These are phyloP conservation scores for Myiopsitta monachus DNA, from an alignment of 2,113 vertebrate species.

Conservation along the genomic window DNA sequence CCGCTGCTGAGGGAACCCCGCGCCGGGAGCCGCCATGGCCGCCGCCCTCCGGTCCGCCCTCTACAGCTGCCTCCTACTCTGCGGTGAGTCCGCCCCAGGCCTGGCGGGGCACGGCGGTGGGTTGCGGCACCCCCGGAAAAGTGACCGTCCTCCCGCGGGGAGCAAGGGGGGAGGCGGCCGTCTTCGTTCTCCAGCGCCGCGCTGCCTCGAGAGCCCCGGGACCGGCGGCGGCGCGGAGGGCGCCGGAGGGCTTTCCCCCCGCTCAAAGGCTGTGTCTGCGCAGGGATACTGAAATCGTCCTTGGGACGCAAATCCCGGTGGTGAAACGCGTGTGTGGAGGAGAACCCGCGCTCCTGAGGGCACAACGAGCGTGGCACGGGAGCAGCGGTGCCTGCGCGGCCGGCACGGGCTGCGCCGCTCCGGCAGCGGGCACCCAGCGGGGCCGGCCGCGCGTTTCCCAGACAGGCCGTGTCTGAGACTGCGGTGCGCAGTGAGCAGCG, in stretches of 20 bases:
- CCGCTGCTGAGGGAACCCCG: background rate
- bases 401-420: background rate
- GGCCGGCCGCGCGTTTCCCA: fast-evolving
- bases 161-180: too few species aligned
- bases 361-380: background rate
- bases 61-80: background rate
- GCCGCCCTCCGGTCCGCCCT: background rate
- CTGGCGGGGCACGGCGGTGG: background rate
- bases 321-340: background rate
- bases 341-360: background rate
- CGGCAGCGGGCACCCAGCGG: fast-evolving
- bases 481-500: fast-evolving
- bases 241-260: too few species aligned
- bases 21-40: background rate
- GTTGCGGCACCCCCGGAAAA: too few species aligned
- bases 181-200: background rate
- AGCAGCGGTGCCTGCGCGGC: background rate
- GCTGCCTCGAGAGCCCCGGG: background rate
- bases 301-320: fast-evolving
- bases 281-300: background rate
- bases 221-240: too few species aligned
- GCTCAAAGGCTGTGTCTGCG: fast-evolving
- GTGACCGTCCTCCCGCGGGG: background rate
- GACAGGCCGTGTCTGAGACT: fast-evolving
- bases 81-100: background rate